Conservation (phyloP, 2,888 invertebrate genomes). For the Drosophila phalerata region DNA sequence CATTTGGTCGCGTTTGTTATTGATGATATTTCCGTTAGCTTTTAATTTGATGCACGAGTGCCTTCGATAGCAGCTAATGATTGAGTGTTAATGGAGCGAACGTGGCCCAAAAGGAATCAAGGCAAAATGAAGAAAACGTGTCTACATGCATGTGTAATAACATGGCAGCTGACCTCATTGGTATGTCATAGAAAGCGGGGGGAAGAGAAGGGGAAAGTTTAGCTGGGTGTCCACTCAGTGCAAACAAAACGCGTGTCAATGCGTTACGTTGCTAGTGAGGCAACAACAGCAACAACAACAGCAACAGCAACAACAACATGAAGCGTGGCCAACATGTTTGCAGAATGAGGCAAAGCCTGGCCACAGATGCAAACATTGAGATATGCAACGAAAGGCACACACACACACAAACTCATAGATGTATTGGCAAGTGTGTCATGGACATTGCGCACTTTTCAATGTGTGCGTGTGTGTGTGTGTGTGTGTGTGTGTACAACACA, state of each 20-base stretch:
- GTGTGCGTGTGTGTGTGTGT: conserved; percentile 19
- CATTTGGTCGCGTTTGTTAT: conserved; percentile 62
- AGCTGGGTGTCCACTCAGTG: conserved; percentile 47
- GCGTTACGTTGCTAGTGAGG: conserved; percentile 46
- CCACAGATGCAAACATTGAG: conserved; percentile 75
- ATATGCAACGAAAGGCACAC: conserved; percentile 67
- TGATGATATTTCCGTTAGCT: conserved; percentile 66
- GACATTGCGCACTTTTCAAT: conserved; percentile 63
- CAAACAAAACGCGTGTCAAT: conserved; percentile 73
- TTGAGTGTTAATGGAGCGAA: conserved; percentile 75
- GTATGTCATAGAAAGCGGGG: background rate
- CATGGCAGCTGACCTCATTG: conserved; percentile 65
- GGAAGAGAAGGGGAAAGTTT: background rate
- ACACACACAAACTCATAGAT: conserved; percentile 23
- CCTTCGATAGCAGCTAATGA: conserved; percentile 63
- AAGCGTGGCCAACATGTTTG: conserved; percentile 56
- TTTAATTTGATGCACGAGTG: conserved; percentile 78
- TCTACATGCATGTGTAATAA: conserved; percentile 42
- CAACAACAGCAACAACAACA: conserved; percentile 13
- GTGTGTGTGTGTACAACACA: conserved; percentile 54
- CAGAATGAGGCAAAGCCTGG: conserved; percentile 45
- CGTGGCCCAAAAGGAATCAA: conserved; percentile 61
- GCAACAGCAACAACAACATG: conserved; percentile 14
- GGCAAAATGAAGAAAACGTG: conserved; percentile 30
- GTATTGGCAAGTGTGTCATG: conserved; percentile 72